Evolutionary conservation across 1,140 invertebrate genomes (phyloP).

Genomic region (Oryctes rhinoceros): DNA sequence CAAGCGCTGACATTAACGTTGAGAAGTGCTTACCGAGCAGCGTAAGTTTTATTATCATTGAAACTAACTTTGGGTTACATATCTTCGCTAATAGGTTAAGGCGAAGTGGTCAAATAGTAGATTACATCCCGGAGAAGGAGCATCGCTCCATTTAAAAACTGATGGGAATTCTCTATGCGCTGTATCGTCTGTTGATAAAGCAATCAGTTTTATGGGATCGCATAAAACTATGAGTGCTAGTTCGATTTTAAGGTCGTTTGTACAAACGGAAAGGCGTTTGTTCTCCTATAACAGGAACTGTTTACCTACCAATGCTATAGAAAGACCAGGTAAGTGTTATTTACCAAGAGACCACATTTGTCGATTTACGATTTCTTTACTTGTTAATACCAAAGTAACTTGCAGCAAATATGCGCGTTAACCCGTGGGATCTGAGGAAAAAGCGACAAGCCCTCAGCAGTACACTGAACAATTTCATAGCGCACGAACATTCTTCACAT

Average conservation of each 20-base stretch:
- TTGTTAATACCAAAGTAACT: background rate
- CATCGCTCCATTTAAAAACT: constrained; percentile 64
- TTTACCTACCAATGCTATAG: constrained; percentile 9
- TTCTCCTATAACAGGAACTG: constrained; percentile 27
- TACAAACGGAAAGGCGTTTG: background rate
- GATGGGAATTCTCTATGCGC: constrained; percentile 68
- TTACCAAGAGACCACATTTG: no score
- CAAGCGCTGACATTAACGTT: constrained; percentile 46
- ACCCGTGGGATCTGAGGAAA: background rate
- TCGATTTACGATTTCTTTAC: no score
- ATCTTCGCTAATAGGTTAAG: constrained; percentile 46
- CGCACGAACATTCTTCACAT: constrained; percentile 6
- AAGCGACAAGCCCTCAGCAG: background rate
- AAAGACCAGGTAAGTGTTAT: constrained; percentile 1
- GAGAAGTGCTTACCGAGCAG: constrained; percentile 51
- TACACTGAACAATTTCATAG: constrained; percentile 7
- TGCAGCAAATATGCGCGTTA: background rate
- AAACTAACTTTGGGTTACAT: no score
- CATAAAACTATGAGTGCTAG: constrained; percentile 44
- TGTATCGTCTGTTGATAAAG: constrained; percentile 69
- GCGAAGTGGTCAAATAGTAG: constrained; percentile 53
- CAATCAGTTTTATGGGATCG: constrained; percentile 60
- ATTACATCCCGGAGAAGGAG: constrained; percentile 63
- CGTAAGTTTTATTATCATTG: constrained; percentile 43
- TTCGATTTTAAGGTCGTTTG: constrained; percentile 44